Evolutionary conservation across 1,140 invertebrate species (phyloP), one percentile per base, ranked within the genome.

Genomic region (Neelides sp.): DNA sequence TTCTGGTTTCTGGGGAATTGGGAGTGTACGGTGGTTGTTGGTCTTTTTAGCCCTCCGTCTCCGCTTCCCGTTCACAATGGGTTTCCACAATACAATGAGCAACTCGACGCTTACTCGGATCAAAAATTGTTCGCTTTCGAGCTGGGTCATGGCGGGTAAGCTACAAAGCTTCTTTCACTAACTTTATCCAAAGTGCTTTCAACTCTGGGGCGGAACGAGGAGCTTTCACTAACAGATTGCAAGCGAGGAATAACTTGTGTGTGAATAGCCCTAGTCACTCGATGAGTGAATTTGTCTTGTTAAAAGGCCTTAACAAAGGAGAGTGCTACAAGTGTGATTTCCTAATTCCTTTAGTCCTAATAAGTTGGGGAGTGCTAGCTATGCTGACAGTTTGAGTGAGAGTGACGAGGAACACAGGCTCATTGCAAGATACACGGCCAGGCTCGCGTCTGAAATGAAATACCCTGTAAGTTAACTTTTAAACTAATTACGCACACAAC

Each of bases 361-460:
- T 24, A 65, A 62, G 34, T 71, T n/a, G n/a, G n/a, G 69, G 57
- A 68, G 65, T 22, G 61, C 61, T 34, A 71, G 71, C 55, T 57
- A 68, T 24, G 61, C 67, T 37, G 71, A 64, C 55, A 65, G 66
- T 63, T 68, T 61, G 58, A 66, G 65, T 62, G 67, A 76, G 66
- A 63, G 79, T 60, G 92, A 96, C 69, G 94, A 97, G 69, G 93
- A 97, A 68, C 93, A 98, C 69, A 78, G 89, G 55, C 75, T 97
- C 48, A 97, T 98, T 66, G 93, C 93, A 32, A 73, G 91, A 60
- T 98, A 97, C 70, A 89, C 93, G 17, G 89, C 91, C 8, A 74
- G 89, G 63, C 72, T 98, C 42, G 91, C 91, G 13, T 87, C 91
- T 64, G 85, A 95, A 70, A 81, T 82, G 52, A 75, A 82, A 64